Evolutionary conservation across 2,113 vertebrate genomes (phyloP), one percentile per base, ranked within the genome.

Genomic region (Melanostigma gelatinosum): DNA sequence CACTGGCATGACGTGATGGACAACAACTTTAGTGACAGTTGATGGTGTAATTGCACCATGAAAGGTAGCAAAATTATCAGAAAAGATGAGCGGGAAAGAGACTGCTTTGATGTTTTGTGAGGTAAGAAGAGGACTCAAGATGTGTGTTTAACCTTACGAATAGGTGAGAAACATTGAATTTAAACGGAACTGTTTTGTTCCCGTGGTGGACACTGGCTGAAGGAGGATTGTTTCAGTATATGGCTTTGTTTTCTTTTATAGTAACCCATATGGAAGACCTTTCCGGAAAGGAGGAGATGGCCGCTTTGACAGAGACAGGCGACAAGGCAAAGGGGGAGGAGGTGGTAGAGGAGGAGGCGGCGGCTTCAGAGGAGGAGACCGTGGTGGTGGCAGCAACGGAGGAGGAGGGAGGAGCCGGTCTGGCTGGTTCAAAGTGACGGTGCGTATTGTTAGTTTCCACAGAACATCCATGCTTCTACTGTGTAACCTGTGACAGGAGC

Each of bases 371-470:
- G 92, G 69, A 80, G 95, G 89, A 94, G 89, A 84, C 9, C 4
- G 80, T 62, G 77, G 75, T 55, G 90, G 76, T 9, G 83, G 72
- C 7, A 57, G 78, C 8, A 57, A 70, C 60, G 85, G 83, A 22
- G 87, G 83, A 22, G 87, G 91, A n/a, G 81, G 78, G 11, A 93
- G 85, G 75, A 84, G 76, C 8, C 93, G 85, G 8, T 92, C 88
- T 0, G 86, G 86, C 52, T 97, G 97, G 97, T 97, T 93, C 88
- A 97, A 95, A 89, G 92, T 97, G 44, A 97, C 96, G 58, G 97
- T 98, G 86, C 71, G 96, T 93, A 34, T 69, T 29, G 36, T 72
- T 8, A 5, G 34, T 40, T 11, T 0, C 13, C 0, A 57, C 12
- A 34, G 10, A 5, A 46, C 3, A 11, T 32, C 3, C 1, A 40